Evolutionary conservation across 2,888 invertebrate genomes (phyloP).

Genomic region (Hypolimnas misippus): DNA sequence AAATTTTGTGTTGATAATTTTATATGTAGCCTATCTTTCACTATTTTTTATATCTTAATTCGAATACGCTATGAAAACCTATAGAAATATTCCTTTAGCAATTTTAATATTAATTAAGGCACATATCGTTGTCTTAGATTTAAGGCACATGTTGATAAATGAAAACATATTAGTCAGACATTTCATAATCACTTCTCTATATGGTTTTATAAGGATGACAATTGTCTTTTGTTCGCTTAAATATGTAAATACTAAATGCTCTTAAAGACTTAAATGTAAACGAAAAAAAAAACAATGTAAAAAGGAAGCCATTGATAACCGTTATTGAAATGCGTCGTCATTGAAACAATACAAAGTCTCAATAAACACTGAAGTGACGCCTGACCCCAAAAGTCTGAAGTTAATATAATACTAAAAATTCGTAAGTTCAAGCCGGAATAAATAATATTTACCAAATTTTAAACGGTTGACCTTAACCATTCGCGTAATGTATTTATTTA

Average conservation of each 20-base stretch:
- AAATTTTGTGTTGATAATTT: not conserved
- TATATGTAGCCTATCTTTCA: not conserved
- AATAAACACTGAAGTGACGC: not conserved
- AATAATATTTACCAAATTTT: conserved; percentile 42
- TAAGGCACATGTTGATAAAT: too few relatives aligned
- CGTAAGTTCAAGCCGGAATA: conserved; percentile 28
- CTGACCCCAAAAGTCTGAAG: not conserved
- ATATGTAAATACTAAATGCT: conserved; percentile 1
- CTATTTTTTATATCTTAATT: not conserved
- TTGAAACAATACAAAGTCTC: not conserved
- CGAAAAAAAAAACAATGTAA: not conserved
- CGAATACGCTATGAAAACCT: too few relatives aligned
- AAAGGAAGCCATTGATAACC: not conserved
- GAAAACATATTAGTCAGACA: not conserved
- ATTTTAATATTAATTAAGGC: too few relatives aligned
- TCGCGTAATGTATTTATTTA: conserved; percentile 45
- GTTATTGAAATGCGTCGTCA: not conserved
- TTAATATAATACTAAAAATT: conserved; percentile 2
- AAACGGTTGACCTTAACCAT: conserved; percentile 45
- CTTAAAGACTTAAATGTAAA: not conserved
- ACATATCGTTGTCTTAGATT: too few relatives aligned
- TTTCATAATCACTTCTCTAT: not conserved
- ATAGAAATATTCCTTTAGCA: too few relatives aligned
- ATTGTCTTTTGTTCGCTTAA: conserved; percentile 6
- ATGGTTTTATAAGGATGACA: not conserved